These are phyloP conservation scores for Papilio elwesi DNA, from an alignment of 2,888 invertebrate species.

Conservation along the genomic window DNA sequence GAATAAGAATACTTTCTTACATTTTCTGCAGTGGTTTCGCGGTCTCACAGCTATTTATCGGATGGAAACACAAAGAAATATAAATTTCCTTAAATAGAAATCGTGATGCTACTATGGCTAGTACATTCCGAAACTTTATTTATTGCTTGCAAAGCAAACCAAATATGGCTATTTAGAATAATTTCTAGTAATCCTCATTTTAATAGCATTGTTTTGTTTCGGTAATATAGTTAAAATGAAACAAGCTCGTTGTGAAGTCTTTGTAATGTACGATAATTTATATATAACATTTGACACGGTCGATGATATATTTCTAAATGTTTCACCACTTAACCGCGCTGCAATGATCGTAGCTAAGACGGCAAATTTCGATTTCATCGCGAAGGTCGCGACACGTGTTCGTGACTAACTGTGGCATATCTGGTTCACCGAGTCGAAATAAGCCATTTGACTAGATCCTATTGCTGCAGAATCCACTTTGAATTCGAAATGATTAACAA, in stretches of 20 bases:
- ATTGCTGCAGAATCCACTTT: conserved; percentile 61
- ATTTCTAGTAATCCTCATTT: conserved; percentile 43
- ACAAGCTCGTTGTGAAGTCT: background rate
- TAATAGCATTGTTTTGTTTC: conserved; percentile 41
- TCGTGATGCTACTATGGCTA: conserved; percentile 71
- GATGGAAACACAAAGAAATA: conserved; percentile 71
- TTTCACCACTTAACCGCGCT: conserved; percentile 8
- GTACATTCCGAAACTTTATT: conserved; percentile 46
- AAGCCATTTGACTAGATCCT: conserved; percentile 67
- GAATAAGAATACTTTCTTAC: conserved; percentile 76
- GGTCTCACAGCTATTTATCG: conserved; percentile 78
- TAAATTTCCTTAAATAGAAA: conserved; percentile 70
- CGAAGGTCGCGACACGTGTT: conserved; percentile 65
- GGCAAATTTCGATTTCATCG: conserved; percentile 72
- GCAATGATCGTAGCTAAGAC: conserved; percentile 43
- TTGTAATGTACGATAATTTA: conserved; percentile 13
- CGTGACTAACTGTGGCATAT: conserved; percentile 69
- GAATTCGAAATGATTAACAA: conserved; percentile 66
- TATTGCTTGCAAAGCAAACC: no score
- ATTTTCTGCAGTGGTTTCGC: conserved; percentile 78
- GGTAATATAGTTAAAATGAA: conserved; percentile 17
- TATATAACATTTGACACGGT: conserved; percentile 6
- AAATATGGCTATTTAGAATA: conserved; percentile 15
- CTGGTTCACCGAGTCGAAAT: conserved; percentile 67
- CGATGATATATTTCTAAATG: conserved; percentile 30